Base-by-base conservation (phyloP, 2,888 invertebrate species). In the Campoplex nolae region DNA sequence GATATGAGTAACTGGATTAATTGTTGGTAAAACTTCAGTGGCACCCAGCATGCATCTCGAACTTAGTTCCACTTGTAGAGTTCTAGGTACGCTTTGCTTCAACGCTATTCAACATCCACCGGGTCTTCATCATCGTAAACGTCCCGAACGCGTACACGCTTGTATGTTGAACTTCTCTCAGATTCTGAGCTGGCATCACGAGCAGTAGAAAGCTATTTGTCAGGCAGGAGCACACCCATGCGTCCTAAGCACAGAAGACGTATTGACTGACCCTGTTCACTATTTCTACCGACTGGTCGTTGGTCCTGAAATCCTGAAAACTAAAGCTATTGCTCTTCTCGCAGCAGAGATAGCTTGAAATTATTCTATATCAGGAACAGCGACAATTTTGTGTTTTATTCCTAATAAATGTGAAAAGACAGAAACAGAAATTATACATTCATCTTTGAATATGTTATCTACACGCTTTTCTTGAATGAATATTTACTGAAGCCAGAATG, bases 71-170 rank as follows among this genome's bases (percentile, higher is more conserved):
- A 62, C 32, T 62, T 16, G 32, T 62, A 62, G 62, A 62, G 6
- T 62, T 62, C 6, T 2, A 28, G 32, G 78, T 35, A 45, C 62
- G 18, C 67, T 70, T 68, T 62, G 54, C 56, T 45, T 13, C 11
- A 11, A 45, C 45, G 45, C 11, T 71, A 54, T 80, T 81, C 81
- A 81, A 82, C 67, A 38, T 67, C 65, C n/a, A 67, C n/a, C 45
- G 51, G 82, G 74, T 82, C 82, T 85, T 82, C 85, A 85, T 85
- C 85, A 85, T 85, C 81, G 81, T 82, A 85, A 56, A 78, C 71
- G 82, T 85, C 82, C 28, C 38, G 56, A 68, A 42, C 70, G 79
- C 79, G 71, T 75, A 76, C 70, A 67, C 16, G 42, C 70, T 83
- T 80, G 42, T 62, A 81, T 73, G 81, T 16, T 78, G 65, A 82